These are phyloP conservation scores for Phragmatobia fuliginosa DNA, from an alignment of 2,888 invertebrate genomes.

Conservation along the genomic window DNA sequence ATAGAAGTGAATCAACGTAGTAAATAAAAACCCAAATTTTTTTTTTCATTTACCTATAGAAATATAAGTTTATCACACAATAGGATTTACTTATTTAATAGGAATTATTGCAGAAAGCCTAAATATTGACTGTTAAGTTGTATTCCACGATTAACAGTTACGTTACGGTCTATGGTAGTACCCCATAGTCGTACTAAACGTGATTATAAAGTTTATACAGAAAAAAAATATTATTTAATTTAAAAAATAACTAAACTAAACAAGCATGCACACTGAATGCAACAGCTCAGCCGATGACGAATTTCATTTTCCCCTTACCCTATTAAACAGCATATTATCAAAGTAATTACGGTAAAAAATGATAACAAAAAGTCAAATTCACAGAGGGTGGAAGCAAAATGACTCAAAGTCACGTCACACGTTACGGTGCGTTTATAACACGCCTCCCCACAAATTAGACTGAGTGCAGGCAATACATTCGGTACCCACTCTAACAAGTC, in stretches of 20 bases:
- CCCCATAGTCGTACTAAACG: too few species aligned
- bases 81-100: too few species aligned
- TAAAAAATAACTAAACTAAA: conserved; percentile 21
- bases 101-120: too few species aligned
- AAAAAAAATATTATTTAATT: not conserved
- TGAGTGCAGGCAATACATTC: conserved; percentile 62
- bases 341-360: conserved; percentile 51
- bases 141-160: too few species aligned
- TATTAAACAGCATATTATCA: conserved; percentile 39
- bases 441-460: conserved; percentile 67
- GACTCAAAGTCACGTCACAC: conserved; percentile 62
- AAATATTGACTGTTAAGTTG: too few species aligned
- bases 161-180: too few species aligned
- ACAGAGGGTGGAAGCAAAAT: conserved; percentile 52
- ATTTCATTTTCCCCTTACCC: conserved; percentile 34
- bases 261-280: conserved; percentile 35
- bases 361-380: conserved; percentile 40
- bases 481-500: conserved; percentile 51
- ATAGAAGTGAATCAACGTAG: too few species aligned
- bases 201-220: too few species aligned
- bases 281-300: conserved; percentile 33
- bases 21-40: too few species aligned
- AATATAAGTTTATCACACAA: too few species aligned
- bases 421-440: conserved; percentile 52
- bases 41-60: too few species aligned